phyloP scores from a whole-genome alignment of 1,140 invertebrate species.

The Pollicipes pollicipes region DNA sequence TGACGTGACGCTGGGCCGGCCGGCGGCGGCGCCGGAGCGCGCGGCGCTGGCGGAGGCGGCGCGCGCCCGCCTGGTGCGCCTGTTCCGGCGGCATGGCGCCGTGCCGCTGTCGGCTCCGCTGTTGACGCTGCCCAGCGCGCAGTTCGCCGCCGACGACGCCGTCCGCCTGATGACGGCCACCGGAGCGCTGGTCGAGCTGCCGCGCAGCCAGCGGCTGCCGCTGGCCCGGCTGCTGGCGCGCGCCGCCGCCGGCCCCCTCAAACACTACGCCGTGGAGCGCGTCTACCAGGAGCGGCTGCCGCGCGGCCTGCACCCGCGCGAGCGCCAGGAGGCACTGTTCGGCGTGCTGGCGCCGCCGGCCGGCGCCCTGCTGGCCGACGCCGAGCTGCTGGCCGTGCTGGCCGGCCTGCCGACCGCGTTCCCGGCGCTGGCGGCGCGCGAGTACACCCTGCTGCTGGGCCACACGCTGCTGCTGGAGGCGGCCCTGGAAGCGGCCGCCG shows the following conservation, averaged over 20 bases:
- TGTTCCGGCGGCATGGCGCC: slow-evolving; percentile 47
- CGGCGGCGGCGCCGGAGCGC: background rate
- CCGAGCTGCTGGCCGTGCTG: background rate
- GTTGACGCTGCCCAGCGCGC: background rate
- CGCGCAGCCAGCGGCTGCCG: slow-evolving; percentile 23
- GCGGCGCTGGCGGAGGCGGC: background rate
- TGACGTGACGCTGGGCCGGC: slow-evolving; percentile 13
- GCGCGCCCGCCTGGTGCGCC: background rate
- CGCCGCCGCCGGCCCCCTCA: slow-evolving; percentile 54
- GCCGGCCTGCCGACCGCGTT: background rate
- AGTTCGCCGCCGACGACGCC: no score
- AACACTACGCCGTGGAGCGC: slow-evolving; percentile 63
- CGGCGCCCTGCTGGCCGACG: background rate
- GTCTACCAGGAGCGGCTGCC: slow-evolving; percentile 56
- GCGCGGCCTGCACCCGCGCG: background rate
- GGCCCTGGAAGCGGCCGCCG: slow-evolving; percentile 17
- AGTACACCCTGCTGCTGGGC: background rate
- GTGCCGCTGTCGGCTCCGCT: slow-evolving; percentile 51
- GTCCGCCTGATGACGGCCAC: slow-evolving; percentile 27
- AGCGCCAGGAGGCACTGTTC: background rate
- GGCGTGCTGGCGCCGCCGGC: background rate
- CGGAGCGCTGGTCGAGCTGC: background rate
- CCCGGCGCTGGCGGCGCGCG: background rate
- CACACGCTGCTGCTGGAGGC: slow-evolving; percentile 13
- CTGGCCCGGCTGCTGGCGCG: slow-evolving; percentile 66